phyloP scores from a whole-genome alignment of 1,140 invertebrate species.

The Mamestra configurata region DNA sequence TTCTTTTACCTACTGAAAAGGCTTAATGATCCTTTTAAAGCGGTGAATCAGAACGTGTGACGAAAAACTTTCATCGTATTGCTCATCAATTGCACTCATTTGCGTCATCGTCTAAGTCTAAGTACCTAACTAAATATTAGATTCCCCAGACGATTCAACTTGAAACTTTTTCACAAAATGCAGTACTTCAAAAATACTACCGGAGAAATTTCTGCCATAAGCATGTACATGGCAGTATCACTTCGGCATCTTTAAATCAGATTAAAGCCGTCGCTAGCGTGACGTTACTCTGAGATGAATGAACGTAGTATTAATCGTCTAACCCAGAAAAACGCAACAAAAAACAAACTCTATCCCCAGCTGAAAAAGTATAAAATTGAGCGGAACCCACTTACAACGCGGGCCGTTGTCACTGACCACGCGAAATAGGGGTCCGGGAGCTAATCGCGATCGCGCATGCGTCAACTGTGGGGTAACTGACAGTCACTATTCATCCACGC shows the following conservation, averaged over 20 bases:
- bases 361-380: background rate
- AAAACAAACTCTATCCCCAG: background rate
- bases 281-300: background rate
- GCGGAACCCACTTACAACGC: conserved; percentile 14
- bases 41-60: too few species aligned
- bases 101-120: too few species aligned
- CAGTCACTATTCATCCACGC: conserved; percentile 51
- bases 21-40: too few species aligned
- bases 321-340: background rate
- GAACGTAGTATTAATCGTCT: conserved; percentile 14
- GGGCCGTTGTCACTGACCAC: conserved; percentile 28
- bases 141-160: too few species aligned
- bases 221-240: background rate
- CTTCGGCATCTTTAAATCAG: background rate
- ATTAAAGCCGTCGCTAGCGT: background rate
- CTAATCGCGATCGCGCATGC: conserved; percentile 55
- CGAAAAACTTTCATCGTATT: too few species aligned
- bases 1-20: too few species aligned
- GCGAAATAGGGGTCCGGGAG: conserved; percentile 49
- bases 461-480: conserved; percentile 55
- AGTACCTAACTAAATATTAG: too few species aligned
- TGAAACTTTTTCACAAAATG: too few species aligned
- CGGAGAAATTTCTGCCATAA: background rate
- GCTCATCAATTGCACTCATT: too few species aligned
- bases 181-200: too few species aligned